These are phyloP conservation scores for Leucania comma DNA, from an alignment of 2,888 invertebrate species.

Conservation along the genomic window DNA sequence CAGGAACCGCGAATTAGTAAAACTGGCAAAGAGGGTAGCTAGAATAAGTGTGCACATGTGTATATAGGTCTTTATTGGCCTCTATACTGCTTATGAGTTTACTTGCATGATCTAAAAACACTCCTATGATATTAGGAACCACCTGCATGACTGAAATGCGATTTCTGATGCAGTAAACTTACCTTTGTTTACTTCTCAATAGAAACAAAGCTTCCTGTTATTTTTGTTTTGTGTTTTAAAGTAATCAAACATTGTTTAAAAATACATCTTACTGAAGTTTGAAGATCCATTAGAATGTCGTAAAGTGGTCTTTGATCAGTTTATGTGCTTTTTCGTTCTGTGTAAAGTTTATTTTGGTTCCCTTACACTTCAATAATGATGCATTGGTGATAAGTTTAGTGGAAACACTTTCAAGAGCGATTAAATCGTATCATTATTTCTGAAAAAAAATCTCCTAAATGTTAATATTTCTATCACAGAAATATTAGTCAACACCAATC, in stretches of 20 bases:
- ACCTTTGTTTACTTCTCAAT: conserved; percentile 21
- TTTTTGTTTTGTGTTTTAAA: conserved; percentile 45
- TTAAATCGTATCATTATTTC: conserved; percentile 13
- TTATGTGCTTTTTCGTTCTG: conserved; percentile 54
- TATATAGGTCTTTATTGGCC: background rate
- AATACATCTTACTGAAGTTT: conserved; percentile 43
- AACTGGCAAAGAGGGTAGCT: background rate
- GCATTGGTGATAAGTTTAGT: conserved; percentile 32
- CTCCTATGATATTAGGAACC: background rate
- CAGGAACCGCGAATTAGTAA: background rate
- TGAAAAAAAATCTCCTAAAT: background rate
- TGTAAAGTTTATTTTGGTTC: conserved; percentile 56
- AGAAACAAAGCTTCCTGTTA: conserved; percentile 26
- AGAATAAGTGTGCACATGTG: background rate
- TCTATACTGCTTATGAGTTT: background rate
- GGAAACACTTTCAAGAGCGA: conserved; percentile 15
- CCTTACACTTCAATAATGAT: conserved; percentile 33
- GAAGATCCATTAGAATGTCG: conserved; percentile 56
- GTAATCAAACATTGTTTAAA: conserved; percentile 46
- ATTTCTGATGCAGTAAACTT: conserved; percentile 2
- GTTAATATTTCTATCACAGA: no score
- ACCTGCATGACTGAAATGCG: background rate
- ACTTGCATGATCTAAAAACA: background rate
- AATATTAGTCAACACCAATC: background rate
- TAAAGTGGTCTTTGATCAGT: conserved; percentile 62